phyloP scores from a whole-genome alignment of 2,888 invertebrate species.

The Schrankia costaestrigalis region DNA sequence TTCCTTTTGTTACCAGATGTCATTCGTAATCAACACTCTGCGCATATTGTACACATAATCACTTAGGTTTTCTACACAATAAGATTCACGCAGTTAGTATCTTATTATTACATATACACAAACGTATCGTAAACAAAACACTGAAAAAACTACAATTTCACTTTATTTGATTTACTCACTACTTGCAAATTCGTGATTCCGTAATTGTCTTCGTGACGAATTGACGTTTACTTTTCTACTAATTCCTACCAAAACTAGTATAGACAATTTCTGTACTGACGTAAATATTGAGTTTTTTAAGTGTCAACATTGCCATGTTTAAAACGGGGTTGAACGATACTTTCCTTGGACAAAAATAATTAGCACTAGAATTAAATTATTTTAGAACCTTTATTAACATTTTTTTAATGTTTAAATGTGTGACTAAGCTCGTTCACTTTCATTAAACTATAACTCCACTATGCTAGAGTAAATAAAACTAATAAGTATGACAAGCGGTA shows the following conservation, averaged over 20 bases:
- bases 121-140: conserved; percentile 41
- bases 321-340: too few species aligned
- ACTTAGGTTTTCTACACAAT: conserved; percentile 52
- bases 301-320: neutral
- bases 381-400: too few species aligned
- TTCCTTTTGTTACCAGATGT: conserved; percentile 73
- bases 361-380: too few species aligned
- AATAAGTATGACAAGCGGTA: too few species aligned
- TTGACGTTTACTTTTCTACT: conserved; percentile 29
- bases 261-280: conserved; percentile 8
- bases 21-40: conserved; percentile 75
- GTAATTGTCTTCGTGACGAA: conserved; percentile 36
- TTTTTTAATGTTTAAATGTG: too few species aligned
- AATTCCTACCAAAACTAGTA: conserved; percentile 9
- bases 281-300: neutral
- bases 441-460: too few species aligned
- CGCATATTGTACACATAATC: conserved; percentile 72
- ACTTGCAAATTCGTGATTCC: conserved; percentile 30
- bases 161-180: conserved; percentile 41
- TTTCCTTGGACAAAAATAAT: too few species aligned
- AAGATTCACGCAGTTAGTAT: conserved; percentile 40
- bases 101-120: conserved; percentile 37
- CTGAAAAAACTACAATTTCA: conserved; percentile 44
- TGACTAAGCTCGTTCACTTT: too few species aligned
- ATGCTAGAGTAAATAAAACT: too few species aligned